A percentile compares a stretch with the other conserved stretches of the same genome.
Evolutionary conservation across 53 echinoderm and acorn worm genomes (phyloP).

Genomic region (Luidia sarsii): DNA sequence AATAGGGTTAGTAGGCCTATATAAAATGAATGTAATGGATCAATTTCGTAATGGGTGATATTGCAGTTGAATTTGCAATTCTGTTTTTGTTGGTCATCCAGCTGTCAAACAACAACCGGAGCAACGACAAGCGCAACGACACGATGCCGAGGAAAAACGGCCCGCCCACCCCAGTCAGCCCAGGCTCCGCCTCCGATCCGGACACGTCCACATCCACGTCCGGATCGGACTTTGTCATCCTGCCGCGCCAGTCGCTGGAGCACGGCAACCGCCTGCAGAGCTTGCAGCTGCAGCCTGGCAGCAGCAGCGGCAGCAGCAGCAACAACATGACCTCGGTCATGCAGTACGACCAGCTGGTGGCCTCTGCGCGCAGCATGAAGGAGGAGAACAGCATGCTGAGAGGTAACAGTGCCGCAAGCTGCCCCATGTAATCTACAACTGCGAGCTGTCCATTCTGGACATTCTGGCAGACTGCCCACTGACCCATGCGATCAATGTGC

Average conservation of each 20-base stretch:
- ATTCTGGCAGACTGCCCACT: no score
- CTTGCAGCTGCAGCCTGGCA: slow-evolving; percentile 29
- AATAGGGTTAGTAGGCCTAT: no score
- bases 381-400: slow-evolving; percentile 56
- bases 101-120: no score
- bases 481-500: no score
- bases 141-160: slow-evolving; percentile 28
- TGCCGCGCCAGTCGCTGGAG: slow-evolving; percentile 42
- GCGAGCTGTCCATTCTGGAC: no score
- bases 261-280: not conserved
- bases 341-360: slow-evolving; percentile 52
- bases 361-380: slow-evolving; percentile 31
- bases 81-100: no score
- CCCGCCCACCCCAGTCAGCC: slow-evolving; percentile 14
- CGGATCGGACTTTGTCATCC: slow-evolving; percentile 56
- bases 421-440: no score
- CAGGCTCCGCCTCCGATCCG: slow-evolving; percentile 4
- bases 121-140: no score
- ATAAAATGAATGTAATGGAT: no score
- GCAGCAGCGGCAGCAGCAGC: slow-evolving; percentile 7
- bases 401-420: no score
- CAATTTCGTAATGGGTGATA: no score
- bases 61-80: no score
- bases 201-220: slow-evolving; percentile 9
- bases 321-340: slow-evolving; percentile 27